phyloP scores from a whole-genome alignment of 2,113 vertebrate species.

The Ailurus styani region DNA sequence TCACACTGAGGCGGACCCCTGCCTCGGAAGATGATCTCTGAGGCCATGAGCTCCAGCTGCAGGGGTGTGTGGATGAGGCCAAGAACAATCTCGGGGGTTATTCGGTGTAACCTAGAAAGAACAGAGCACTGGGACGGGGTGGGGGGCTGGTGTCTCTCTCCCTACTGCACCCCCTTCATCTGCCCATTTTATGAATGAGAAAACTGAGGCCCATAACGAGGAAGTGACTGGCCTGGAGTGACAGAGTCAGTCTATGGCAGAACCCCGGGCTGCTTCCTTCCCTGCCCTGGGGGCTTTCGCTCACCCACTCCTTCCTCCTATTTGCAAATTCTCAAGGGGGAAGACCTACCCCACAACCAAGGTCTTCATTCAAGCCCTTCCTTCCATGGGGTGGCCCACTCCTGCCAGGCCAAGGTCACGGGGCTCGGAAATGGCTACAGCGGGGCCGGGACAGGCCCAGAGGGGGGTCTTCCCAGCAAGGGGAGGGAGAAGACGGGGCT shows the following conservation, averaged over 20 bases:
- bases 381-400: neutral
- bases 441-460: neutral
- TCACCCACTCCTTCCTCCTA: too few species aligned
- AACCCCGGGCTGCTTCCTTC: neutral
- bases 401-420: neutral
- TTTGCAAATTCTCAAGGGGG: neutral
- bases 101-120: neutral
- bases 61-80: fast-evolving
- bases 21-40: fast-evolving
- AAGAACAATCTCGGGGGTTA: neutral
- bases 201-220: neutral
- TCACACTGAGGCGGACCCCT: fast-evolving
- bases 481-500: fast-evolving
- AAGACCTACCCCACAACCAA: neutral
- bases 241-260: neutral
- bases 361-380: neutral
- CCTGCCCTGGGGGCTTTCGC: too few species aligned
- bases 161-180: neutral
- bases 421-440: neutral
- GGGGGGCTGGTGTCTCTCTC: too few species aligned
- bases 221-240: neutral
- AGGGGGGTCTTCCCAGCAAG: neutral
- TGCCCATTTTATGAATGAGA: neutral
- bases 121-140: fast-evolving
- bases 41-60: neutral